phyloP scores from a whole-genome alignment of 2,797 vertebrate species.

The Sorex maritimensis region DNA sequence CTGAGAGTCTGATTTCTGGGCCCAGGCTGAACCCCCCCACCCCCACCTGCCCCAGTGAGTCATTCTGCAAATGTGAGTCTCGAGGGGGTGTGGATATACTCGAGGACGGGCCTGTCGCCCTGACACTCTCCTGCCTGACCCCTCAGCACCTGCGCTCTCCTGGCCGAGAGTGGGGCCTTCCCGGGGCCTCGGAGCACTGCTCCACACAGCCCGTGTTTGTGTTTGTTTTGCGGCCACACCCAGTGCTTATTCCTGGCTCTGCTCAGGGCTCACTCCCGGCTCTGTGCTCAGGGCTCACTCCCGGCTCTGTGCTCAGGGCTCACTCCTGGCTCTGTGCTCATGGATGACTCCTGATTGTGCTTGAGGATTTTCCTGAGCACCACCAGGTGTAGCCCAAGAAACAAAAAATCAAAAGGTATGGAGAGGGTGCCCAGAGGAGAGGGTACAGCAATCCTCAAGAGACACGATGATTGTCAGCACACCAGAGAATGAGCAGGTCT shows the following conservation, averaged over 20 bases:
- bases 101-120: neutral
- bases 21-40: neutral
- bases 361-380: too few relatives aligned
- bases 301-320: too few relatives aligned
- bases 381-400: too few relatives aligned
- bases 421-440: neutral
- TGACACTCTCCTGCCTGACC: accelerated
- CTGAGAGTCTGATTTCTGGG: conserved; percentile 2
- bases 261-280: too few relatives aligned
- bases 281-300: too few relatives aligned
- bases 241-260: too few relatives aligned
- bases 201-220: too few relatives aligned
- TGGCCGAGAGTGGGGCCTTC: neutral
- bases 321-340: too few relatives aligned
- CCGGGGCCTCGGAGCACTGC: neutral
- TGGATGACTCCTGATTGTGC: too few relatives aligned
- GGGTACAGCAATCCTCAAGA: neutral
- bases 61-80: conserved; percentile 6
- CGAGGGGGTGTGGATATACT: neutral
- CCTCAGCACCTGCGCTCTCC: neutral
- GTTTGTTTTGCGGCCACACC: too few relatives aligned
- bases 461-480: neutral
- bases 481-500: neutral
- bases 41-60: neutral
- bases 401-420: too few relatives aligned